These are phyloP conservation scores for Drepanosiphum platanoidis DNA, from an alignment of 2,888 invertebrate species.

Conservation along the genomic window DNA sequence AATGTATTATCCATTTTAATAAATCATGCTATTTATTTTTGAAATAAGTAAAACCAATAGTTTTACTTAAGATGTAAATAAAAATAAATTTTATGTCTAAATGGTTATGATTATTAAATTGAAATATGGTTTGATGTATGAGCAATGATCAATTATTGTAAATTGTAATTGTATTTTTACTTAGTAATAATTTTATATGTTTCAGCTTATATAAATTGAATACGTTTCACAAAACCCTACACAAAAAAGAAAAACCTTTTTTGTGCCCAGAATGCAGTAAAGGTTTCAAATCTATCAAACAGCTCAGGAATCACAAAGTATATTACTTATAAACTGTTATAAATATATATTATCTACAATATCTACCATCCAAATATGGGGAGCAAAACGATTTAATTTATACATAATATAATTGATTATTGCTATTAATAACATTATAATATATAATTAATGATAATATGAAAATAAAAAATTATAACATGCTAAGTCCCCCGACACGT, in stretches of 20 bases:
- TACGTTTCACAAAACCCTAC: slow-evolving; percentile 81
- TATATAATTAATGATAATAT: too few species aligned
- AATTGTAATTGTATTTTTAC: not conserved
- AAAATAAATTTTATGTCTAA: not conserved
- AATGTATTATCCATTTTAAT: not conserved
- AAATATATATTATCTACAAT: too few species aligned
- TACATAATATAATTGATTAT: too few species aligned
- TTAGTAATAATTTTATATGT: not conserved
- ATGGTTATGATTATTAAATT: not conserved
- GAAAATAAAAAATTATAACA: too few species aligned
- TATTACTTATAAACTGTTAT: not conserved
- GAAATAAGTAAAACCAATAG: not conserved
- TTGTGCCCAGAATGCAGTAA: slow-evolving; percentile 77
- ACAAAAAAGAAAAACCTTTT: slow-evolving; percentile 74
- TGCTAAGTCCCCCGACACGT: too few species aligned
- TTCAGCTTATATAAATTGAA: slow-evolving; percentile 75
- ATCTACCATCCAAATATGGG: too few species aligned
- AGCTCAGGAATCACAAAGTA: slow-evolving; percentile 77
- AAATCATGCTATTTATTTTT: not conserved
- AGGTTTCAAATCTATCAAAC: slow-evolving; percentile 81
- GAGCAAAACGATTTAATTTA: too few species aligned
- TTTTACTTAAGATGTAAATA: not conserved
- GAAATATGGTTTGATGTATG: too few species aligned
- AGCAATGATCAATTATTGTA: not conserved
- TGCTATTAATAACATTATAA: not conserved